Percentiles rank a stretch among this genome's conserved stretches.
Conservation (phyloP, 2,888 invertebrate species). For the Orgyia antiqua region DNA sequence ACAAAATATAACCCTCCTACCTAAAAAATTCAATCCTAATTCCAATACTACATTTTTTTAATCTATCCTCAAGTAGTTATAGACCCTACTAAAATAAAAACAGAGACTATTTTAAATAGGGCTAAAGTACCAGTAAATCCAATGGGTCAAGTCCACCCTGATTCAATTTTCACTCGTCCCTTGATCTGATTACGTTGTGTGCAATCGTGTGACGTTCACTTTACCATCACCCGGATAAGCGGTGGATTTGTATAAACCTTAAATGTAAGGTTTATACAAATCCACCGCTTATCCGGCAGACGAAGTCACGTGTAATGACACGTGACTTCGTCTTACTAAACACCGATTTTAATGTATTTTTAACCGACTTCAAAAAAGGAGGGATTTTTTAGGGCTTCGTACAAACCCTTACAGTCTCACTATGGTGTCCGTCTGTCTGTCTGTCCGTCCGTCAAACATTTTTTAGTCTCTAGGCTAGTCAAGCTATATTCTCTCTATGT, state of each 20-base stretch:
- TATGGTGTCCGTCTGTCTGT: no score
- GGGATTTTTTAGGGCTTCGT: no score
- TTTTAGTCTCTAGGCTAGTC: no score
- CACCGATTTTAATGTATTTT: no score
- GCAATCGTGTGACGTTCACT: slow-evolving; percentile 50
- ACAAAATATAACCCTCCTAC: slow-evolving; percentile 11
- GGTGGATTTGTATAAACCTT: slow-evolving; percentile 21
- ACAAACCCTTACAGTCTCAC: no score
- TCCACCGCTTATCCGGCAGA: slow-evolving; percentile 17
- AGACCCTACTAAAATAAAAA: slow-evolving; percentile 7
- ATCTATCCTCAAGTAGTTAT: slow-evolving; percentile 10
- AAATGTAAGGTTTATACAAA: slow-evolving; percentile 23
- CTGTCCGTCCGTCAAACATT: no score
- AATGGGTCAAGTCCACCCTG: slow-evolving; percentile 65
- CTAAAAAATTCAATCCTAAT: background rate
- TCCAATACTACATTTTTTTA: background rate
- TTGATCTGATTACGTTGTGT: slow-evolving; percentile 65
- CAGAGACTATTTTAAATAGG: slow-evolving; percentile 17
- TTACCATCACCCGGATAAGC: slow-evolving; percentile 21
- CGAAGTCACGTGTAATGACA: no score
- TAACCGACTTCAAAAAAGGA: no score
- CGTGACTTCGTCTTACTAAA: no score
- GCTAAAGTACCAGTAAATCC: slow-evolving; percentile 25
- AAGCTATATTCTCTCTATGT: no score
- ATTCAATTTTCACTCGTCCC: slow-evolving; percentile 69